phyloP scores from a whole-genome alignment of 1,140 invertebrate species.

The Papilio xuthus region DNA sequence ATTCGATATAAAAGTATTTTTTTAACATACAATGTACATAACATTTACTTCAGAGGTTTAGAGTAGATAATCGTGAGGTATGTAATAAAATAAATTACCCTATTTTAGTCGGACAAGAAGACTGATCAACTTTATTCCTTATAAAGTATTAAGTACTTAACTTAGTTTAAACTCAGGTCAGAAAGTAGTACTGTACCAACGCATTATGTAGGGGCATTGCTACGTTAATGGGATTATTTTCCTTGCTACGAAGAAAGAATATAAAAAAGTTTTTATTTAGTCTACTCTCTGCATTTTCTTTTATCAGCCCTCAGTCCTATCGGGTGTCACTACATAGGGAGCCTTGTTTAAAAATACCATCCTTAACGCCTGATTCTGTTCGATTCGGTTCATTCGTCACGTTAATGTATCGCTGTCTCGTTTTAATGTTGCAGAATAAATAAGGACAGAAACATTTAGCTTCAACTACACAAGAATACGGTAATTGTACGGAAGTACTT shows the following conservation, averaged over 20 bases:
- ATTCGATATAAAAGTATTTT: constrained; percentile 9
- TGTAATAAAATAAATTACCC: not conserved
- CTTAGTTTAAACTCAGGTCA: not conserved
- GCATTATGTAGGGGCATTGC: too few species aligned
- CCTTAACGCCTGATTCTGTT: constrained; percentile 38
- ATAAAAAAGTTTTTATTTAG: not conserved
- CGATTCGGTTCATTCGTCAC: constrained; percentile 35
- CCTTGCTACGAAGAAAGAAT: not conserved
- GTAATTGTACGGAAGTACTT: constrained; percentile 50
- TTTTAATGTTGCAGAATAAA: constrained; percentile 8
- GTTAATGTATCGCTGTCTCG: constrained; percentile 32
- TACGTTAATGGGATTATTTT: not conserved
- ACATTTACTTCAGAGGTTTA: too few species aligned
- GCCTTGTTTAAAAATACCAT: constrained; percentile 37
- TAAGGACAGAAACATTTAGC: constrained; percentile 8
- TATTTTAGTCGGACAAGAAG: not conserved
- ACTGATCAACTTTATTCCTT: not conserved
- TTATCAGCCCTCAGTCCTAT: constrained; percentile 41
- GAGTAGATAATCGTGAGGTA: not conserved
- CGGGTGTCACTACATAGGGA: constrained; percentile 47
- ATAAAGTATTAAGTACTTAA: not conserved
- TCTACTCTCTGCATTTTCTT: constrained; percentile 40
- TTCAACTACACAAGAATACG: constrained; percentile 47
- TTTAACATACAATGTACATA: too few species aligned
- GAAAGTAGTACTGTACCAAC: not conserved